These are phyloP conservation scores for Cryptus viduatorius DNA, from an alignment of 2,888 invertebrate species.

Conservation along the genomic window DNA sequence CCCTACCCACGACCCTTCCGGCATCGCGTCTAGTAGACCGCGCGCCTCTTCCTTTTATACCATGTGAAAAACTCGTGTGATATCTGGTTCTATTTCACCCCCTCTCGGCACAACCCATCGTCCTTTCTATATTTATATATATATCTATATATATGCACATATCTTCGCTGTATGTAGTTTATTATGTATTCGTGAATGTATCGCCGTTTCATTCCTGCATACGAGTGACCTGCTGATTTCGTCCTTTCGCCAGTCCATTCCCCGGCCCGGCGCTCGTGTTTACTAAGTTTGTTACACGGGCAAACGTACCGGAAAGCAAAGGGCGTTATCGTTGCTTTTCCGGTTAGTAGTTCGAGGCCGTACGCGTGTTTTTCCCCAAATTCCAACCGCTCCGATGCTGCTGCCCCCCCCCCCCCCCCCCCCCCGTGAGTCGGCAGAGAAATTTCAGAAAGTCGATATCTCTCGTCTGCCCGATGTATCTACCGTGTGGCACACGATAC, in stretches of 20 bases:
- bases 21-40: slow-evolving; percentile 24
- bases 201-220: slow-evolving; percentile 35
- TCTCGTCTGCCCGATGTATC: not conserved
- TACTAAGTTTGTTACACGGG: slow-evolving; percentile 36
- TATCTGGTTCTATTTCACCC: slow-evolving; percentile 59
- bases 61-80: slow-evolving; percentile 48
- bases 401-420: slow-evolving; percentile 20
- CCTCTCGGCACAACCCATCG: not conserved
- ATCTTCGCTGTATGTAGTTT: not conserved
- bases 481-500: slow-evolving; percentile 21
- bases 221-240: slow-evolving; percentile 27
- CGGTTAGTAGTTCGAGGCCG: slow-evolving; percentile 22
- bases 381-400: slow-evolving; percentile 11
- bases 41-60: slow-evolving; percentile 29
- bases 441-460: slow-evolving; percentile 31
- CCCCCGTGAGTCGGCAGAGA: slow-evolving; percentile 31
- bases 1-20: slow-evolving; percentile 45
- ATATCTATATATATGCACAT: not conserved
- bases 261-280: not conserved
- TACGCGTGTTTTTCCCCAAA: slow-evolving; percentile 35
- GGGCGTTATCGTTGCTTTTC: slow-evolving; percentile 59
- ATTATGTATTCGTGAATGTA: slow-evolving; percentile 26
- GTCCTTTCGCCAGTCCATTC: slow-evolving; percentile 13
- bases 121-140: not conserved
- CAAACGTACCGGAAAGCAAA: slow-evolving; percentile 59